Evolutionary conservation across 2,888 invertebrate species (phyloP).

Genomic region (Nomada ferruginata): DNA sequence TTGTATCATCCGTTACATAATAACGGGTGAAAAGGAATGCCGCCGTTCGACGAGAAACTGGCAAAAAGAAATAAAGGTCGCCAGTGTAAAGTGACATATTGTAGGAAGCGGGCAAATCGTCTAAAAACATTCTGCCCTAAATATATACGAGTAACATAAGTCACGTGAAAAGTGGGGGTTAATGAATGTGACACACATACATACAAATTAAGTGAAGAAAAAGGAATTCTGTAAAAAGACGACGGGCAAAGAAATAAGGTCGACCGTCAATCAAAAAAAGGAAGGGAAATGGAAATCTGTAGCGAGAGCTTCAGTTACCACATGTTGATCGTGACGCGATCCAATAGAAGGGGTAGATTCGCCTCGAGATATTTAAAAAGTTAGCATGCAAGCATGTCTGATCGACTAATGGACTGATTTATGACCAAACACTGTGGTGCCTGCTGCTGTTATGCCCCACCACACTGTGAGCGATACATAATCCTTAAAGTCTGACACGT

Average conservation of each 20-base stretch:
- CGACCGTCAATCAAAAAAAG: background rate
- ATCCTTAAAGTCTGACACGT: background rate
- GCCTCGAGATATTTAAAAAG: conserved; percentile 60
- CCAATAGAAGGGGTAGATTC: background rate
- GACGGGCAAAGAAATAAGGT: background rate
- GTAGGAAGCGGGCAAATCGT: background rate
- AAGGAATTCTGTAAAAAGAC: background rate
- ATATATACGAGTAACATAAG: no score
- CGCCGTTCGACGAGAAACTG: background rate
- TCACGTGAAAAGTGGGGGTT: background rate
- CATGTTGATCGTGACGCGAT: conserved; percentile 29
- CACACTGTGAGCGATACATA: conserved; percentile 6
- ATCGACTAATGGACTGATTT: conserved; percentile 70
- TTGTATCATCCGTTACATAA: background rate
- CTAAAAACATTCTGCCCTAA: background rate
- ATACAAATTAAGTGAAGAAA: background rate
- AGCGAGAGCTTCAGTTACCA: conserved; percentile 1
- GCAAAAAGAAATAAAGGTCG: background rate
- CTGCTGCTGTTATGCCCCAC: background rate
- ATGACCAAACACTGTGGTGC: conserved; percentile 33
- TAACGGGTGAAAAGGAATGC: no score
- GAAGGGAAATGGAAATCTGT: background rate
- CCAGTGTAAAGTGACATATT: background rate
- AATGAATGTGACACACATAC: conserved; percentile 1
- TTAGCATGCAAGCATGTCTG: conserved; percentile 46